These are phyloP conservation scores for Xiphophorus birchmanni DNA, from an alignment of 2,797 vertebrate species.

Conservation along the genomic window DNA sequence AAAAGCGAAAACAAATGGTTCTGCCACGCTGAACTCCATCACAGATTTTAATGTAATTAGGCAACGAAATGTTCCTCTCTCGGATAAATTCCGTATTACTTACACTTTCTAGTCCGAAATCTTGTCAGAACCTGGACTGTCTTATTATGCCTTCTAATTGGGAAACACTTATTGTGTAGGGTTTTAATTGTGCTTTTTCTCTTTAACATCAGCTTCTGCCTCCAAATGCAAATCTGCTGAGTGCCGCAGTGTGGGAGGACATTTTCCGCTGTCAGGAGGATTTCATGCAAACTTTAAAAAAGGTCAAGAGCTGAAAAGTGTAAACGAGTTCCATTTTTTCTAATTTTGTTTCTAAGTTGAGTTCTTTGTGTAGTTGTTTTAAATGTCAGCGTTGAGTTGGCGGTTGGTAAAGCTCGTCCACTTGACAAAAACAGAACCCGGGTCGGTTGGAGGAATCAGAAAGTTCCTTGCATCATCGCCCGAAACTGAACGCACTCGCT, in stretches of 20 bases:
- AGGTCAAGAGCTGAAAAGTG: slow-evolving; percentile 34
- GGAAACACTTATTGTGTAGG: neutral
- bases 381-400: neutral
- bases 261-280: slow-evolving; percentile 36
- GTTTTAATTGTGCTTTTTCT: neutral
- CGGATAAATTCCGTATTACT: neutral
- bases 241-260: slow-evolving; percentile 12
- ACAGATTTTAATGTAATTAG: slow-evolving; percentile 40
- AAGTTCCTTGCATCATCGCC: neutral
- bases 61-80: slow-evolving; percentile 6
- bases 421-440: neutral
- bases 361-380: neutral
- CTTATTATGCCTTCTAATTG: slow-evolving; percentile 2
- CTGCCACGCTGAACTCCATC: slow-evolving; percentile 11
- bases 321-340: slow-evolving; percentile 29
- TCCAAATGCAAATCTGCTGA: slow-evolving; percentile 26
- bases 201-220: slow-evolving; percentile 9
- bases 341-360: neutral
- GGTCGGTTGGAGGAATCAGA: neutral
- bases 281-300: slow-evolving; percentile 47
- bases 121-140: neutral
- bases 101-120: neutral
- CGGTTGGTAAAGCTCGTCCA: neutral
- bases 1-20: slow-evolving; percentile 37
- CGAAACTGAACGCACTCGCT: neutral